Evolutionary conservation across 1,140 invertebrate genomes (phyloP), one percentile per base, ranked within the genome.

Genomic region (Ceratina australensis): DNA sequence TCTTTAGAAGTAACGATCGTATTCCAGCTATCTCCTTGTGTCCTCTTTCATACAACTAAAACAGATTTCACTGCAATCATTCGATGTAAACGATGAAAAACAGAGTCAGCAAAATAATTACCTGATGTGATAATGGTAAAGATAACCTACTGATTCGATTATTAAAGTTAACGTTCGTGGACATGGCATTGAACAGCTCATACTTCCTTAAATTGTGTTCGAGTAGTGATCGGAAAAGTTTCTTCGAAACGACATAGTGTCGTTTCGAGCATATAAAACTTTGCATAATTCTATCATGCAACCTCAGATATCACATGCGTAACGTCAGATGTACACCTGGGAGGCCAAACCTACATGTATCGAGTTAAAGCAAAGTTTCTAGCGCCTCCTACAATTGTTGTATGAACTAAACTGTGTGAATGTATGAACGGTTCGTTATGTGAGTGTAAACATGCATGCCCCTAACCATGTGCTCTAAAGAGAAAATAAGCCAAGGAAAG

Each of bases 21-120:
- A 93, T 87, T 20, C 92, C 91, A 76, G 89, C 86, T 79, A 93
- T 93, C 90, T 94, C 93, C 76, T 82, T 88, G 57, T 88, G 86
- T 26, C 93, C 84, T 72, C 87, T 88, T 81, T 80, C 90, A 18
- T 87, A 72, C 28, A 73, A 28, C 88, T 91, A 87, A 71, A 52
- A n/a, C 54, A 52, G 50, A 18, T 67, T 12, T 24, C 16, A 3
- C 15, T 12, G 47, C 28, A 28, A 59, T 12, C 13, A 26, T 5
- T 12, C 22, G 3, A 50, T 18, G 2, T 18, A 65, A 67, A 50
- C 18, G 52, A 3, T 18, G 20, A 49, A 26, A 8, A 54, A 57
- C 10, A 2, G 12, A 16, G 73, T 65, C 52, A 63, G 33, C 22
- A 47, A 68, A 65, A 54, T 61, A 49, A 66, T 80, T 82, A 84